Evolutionary conservation across 2,113 vertebrate genomes (phyloP).

Genomic region (Semnornis frantzii): DNA sequence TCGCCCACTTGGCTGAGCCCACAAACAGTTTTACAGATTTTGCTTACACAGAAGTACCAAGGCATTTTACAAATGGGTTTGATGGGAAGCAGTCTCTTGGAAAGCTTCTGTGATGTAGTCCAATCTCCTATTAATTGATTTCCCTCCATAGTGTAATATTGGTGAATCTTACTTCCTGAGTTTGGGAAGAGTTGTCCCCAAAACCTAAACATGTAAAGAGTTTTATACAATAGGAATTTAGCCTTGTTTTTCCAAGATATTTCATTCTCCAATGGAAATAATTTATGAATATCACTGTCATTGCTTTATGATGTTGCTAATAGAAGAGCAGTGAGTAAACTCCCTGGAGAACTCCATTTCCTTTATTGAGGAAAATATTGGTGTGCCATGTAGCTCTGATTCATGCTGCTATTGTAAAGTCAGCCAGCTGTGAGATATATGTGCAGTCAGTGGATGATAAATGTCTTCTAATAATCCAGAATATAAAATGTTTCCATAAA

Average conservation of each 20-base stretch:
- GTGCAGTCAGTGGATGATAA: constrained; percentile 11
- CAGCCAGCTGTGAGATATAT: constrained; percentile 50
- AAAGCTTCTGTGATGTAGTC: not conserved
- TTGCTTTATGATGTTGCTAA: constrained; percentile 16
- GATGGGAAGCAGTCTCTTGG: not conserved
- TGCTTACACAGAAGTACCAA: not conserved
- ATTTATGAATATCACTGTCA: not conserved
- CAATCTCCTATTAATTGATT: not conserved
- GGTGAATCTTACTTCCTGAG: not conserved
- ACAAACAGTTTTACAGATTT: not conserved
- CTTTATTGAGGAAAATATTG: constrained; percentile 48
- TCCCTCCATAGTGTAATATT: not conserved
- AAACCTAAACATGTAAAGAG: not conserved
- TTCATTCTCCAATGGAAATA: not conserved
- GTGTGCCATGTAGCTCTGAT: constrained; percentile 38
- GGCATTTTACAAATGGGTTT: not conserved
- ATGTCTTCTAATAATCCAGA: constrained; percentile 43
- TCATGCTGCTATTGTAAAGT: constrained; percentile 36
- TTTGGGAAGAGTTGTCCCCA: not conserved
- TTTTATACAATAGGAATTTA: not conserved
- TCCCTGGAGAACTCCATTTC: not conserved
- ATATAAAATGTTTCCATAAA: constrained; percentile 53
- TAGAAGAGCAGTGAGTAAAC: constrained; percentile 22
- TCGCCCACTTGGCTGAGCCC: not conserved
- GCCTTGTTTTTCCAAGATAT: not conserved